Evolutionary conservation across 35 echinoderm and acorn worm genomes (phyloP).

Genomic region (Ophioderma brevispina): DNA sequence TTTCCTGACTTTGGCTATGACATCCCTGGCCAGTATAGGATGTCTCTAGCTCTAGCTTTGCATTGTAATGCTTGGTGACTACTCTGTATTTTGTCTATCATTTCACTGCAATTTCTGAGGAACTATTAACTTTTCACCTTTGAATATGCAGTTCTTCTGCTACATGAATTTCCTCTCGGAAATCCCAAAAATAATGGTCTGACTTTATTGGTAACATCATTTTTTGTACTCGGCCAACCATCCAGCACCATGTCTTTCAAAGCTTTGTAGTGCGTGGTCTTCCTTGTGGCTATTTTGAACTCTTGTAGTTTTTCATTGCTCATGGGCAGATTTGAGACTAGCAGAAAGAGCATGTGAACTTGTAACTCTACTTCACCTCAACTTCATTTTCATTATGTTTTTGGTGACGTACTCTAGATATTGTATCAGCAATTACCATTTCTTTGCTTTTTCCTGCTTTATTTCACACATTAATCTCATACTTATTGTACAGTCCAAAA

Average conservation of each 20-base stretch:
- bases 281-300: conserved; percentile 26
- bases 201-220: conserved; percentile 20
- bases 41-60: conserved; percentile 37
- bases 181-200: conserved; percentile 45
- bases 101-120: conserved; percentile 36
- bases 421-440: conserved; percentile 35
- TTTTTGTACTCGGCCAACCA: conserved; percentile 41
- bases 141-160: conserved; percentile 23
- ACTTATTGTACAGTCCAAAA: conserved; percentile 47
- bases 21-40: conserved; percentile 55
- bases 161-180: conserved; percentile 39
- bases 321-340: conserved; percentile 6
- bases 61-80: conserved; percentile 43
- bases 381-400: background rate
- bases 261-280: conserved; percentile 19
- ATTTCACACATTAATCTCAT: conserved; percentile 43
- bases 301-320: conserved; percentile 13
- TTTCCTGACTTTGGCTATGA: conserved; percentile 39
- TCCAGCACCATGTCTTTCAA: background rate
- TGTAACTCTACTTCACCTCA: conserved; percentile 21
- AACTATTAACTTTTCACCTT: conserved; percentile 26
- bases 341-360: conserved; percentile 44
- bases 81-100: conserved; percentile 24
- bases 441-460: conserved; percentile 45
- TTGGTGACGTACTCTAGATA: conserved; percentile 20